Evolutionary conservation across 2,888 invertebrate genomes (phyloP).

Genomic region (Thera obeliscata): DNA sequence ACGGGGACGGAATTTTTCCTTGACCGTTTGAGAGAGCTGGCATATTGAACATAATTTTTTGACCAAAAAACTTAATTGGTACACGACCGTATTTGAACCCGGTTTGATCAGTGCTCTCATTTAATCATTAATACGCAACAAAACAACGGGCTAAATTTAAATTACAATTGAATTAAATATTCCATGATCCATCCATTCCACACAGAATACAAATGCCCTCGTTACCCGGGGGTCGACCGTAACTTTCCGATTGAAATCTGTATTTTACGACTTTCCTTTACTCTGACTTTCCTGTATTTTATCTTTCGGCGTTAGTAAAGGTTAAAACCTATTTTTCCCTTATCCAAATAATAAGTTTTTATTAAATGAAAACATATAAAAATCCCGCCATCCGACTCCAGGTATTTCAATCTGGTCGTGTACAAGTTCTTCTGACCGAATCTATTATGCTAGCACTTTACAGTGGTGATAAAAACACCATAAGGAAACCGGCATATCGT

Average conservation of each 20-base stretch:
- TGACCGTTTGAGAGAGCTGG: no score
- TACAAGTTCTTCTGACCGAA: no score
- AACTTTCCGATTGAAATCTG: constrained; percentile 28
- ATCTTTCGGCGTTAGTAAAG: constrained; percentile 18
- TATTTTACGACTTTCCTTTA: constrained; percentile 25
- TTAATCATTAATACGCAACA: not conserved
- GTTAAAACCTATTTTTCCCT: constrained; percentile 13
- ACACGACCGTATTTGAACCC: no score
- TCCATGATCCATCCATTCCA: constrained; percentile 14
- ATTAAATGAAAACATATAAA: not conserved
- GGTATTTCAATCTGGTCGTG: no score
- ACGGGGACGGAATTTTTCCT: no score
- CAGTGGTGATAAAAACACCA: no score
- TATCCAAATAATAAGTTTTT: not conserved
- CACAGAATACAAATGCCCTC: constrained; percentile 16
- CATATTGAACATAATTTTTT: no score
- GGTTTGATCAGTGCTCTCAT: no score
- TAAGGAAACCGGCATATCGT: no score
- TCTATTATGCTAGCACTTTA: no score
- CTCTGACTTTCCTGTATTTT: constrained; percentile 15
- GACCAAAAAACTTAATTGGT: no score
- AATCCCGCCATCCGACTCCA: no score
- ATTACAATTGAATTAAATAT: constrained; percentile 14
- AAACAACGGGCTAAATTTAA: not conserved
- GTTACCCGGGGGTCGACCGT: constrained; percentile 22